Base-by-base conservation (phyloP, 2,797 vertebrate species). In the Macrochelys suwanniensis region DNA sequence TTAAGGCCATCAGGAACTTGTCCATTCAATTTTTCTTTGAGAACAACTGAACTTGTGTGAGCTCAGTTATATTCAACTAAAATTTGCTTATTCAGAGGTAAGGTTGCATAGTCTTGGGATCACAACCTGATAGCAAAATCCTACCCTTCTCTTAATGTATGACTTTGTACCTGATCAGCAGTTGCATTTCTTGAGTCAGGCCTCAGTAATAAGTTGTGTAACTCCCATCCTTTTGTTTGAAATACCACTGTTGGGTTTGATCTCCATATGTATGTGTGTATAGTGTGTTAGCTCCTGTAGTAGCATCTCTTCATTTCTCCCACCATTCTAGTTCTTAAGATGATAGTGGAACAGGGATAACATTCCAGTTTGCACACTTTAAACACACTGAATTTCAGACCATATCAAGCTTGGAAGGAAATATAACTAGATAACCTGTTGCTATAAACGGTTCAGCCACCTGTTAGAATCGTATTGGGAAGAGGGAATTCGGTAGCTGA, bases 121-220 rank as follows among this genome's bases (percentile, higher is more conserved):
- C 42, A 17, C 84, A 88, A 0, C 81, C 89, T 95, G 76, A 91
- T 61, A 59, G 47, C 79, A 91, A 95, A 96, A 95, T 95, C 95
- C 95, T 95, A 91, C 93, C 85, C 94, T 95, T 94, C 83, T 90
- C 90, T 96, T 97, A 89, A 8, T 0, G 5, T 89, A 28, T 82
- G 85, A 49, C 84, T 92, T 88, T 51, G 0, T 78, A 87, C 33
- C 79, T 68, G 54, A 33, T 79, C 61, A 77, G 56, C n/a, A 81
- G 37, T 71, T 94, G 56, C 82, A 31, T 87, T 57, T 84, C 50
- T 77, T 57, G 88, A 91, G 56, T 50, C 17, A 85, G 56, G 33
- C 53, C 79, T 54, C 37, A 28, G 23, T 78, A 53, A 49, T 45
- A 85, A 15, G 0, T 15, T 74, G 47, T 82, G 50, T 84, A 12